Conservation (phyloP, 2,113 vertebrate species). For the Corythaeola cristata region DNA sequence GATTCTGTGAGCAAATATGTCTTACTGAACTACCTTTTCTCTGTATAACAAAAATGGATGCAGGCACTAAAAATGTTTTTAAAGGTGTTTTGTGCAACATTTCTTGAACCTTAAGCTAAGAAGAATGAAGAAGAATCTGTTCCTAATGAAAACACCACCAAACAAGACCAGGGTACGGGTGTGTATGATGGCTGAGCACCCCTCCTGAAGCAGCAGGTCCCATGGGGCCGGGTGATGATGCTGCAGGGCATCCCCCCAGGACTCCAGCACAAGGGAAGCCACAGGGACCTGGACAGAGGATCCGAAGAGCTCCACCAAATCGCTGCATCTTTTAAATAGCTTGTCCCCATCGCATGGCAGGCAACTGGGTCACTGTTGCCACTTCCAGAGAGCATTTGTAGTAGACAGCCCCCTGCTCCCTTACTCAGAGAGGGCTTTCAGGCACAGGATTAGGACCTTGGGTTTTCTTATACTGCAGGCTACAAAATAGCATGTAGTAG, state of each 20-base stretch:
- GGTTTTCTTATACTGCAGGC: background rate
- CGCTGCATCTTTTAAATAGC: rapidly evolving
- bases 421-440: background rate
- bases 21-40: background rate
- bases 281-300: background rate
- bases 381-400: background rate
- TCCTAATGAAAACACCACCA: background rate
- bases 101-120: background rate
- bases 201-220: background rate
- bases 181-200: rapidly evolving
- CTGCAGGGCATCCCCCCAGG: background rate
- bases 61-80: rapidly evolving
- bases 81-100: background rate
- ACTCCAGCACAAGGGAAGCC: too few species aligned
- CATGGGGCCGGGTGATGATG: background rate
- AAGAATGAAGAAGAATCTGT: background rate
- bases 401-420: background rate
- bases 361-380: background rate
- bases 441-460: too few species aligned
- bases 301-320: background rate
- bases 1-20: background rate
- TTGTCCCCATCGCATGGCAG: background rate
- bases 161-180: background rate
- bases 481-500: background rate
- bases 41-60: rapidly evolving